These are phyloP conservation scores for Panurus biarmicus DNA, from an alignment of 2,113 vertebrate species.

Conservation along the genomic window DNA sequence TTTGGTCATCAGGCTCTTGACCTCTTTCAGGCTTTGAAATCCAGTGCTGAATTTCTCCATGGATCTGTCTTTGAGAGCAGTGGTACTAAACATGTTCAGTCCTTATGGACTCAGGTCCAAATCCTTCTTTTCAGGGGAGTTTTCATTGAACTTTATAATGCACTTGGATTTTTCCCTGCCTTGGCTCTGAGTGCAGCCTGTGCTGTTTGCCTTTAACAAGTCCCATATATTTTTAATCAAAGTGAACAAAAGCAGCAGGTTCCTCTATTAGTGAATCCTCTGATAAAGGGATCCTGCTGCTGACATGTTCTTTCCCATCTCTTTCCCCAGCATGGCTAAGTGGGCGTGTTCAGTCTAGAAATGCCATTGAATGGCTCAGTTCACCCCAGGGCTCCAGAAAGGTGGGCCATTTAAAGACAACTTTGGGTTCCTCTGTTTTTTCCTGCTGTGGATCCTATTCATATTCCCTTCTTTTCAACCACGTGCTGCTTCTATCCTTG, in stretches of 20 bases:
- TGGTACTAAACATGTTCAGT: neutral
- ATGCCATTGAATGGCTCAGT: neutral
- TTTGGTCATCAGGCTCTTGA: neutral
- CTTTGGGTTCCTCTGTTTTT: neutral
- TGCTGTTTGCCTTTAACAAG: neutral
- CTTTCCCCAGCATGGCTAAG: neutral
- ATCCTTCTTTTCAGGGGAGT: neutral
- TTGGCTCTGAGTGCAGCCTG: neutral
- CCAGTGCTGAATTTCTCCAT: neutral
- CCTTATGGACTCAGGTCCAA: neutral
- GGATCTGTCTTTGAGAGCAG: neutral
- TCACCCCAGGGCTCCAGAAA: slow-evolving; percentile 4
- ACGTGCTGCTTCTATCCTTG: neutral
- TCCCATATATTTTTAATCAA: neutral
- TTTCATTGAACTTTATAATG: neutral
- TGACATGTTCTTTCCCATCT: neutral
- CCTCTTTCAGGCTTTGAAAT: neutral
- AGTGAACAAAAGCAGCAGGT: neutral
- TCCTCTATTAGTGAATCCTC: neutral
- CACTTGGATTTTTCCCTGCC: neutral
- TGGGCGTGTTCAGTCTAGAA: neutral
- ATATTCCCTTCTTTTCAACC: neutral
- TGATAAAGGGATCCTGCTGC: neutral
- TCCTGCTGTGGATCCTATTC: neutral
- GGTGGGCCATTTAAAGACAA: neutral